Base-by-base conservation (phyloP, 2,113 vertebrate species). In the Tragelaphus buxtoni region DNA sequence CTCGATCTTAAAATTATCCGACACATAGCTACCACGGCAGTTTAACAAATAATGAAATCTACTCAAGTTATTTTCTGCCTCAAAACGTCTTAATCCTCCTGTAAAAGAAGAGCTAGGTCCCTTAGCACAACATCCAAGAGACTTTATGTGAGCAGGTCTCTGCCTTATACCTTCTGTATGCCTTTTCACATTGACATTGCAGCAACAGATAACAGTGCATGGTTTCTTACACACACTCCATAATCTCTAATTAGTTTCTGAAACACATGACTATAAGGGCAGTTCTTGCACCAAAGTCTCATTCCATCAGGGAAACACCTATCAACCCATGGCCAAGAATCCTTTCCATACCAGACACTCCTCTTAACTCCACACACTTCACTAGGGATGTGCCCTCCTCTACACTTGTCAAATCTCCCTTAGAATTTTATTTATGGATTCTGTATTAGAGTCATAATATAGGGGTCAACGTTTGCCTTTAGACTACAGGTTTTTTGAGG, bases 351-450 rank as follows among this genome's bases (percentile, higher is more conserved):
- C 2, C 47, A 53, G 60, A 80, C 5, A 51, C 0, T 7, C 13
- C 14, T 82, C 42, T 77, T 28, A 39, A 58, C 8, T 32, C 65
- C 42, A 42, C 42, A 32, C 45, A 20, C 7, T 65, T 76, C 7
- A 4, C 30, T 26, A 7, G 18, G 13, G 12, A 17, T 7, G 4
- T 0, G 2, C 3, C 5, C 7, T 90, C 26, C 11, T 69, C 49
- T 82, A 30, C 7, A 49, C 39, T 6, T 12, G n/a, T n/a, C 58
- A 49, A 30, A 6, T n/a, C 20, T 28, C 3, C 30, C n/a, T 35
- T 82, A 32, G 20, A 63, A 30, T n/a, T 26, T 14, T 22, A 63
- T 53, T n/a, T 85, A 65, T 45, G 49, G n/a, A 69, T 28, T 9
- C 32, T 45, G 7, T 17, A 4, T 17, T 63, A 4, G 0, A 13